These are phyloP conservation scores for Cataglyphis albicans DNA, from an alignment of 2,888 invertebrate species.

Conservation along the genomic window DNA sequence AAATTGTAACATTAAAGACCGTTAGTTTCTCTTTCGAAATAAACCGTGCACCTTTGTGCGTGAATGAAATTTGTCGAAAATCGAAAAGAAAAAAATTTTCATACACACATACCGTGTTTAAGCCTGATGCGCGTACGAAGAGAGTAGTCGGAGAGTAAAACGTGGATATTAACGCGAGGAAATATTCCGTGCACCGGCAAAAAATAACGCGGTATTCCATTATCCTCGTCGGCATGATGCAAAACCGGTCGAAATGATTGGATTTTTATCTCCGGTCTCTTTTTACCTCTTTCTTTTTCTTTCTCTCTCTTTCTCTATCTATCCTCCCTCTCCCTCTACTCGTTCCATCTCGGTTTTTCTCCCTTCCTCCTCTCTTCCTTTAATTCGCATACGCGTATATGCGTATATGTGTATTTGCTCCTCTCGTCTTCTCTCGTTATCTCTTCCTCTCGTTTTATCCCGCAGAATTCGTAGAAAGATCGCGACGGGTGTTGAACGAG, in stretches of 20 bases:
- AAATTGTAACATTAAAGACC: neutral
- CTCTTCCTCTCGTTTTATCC: slow-evolving; percentile 41
- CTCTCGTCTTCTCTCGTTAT: slow-evolving; percentile 39
- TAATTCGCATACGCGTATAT: slow-evolving; percentile 12
- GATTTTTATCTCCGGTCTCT: slow-evolving; percentile 81
- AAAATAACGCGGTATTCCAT: slow-evolving; percentile 83
- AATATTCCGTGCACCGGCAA: slow-evolving; percentile 82
- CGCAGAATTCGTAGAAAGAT: slow-evolving; percentile 43
- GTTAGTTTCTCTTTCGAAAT: neutral
- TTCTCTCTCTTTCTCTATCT: neutral
- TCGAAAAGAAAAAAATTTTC: neutral
- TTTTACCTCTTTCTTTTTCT: slow-evolving; percentile 55
- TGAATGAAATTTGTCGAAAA: neutral
- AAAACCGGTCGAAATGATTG: slow-evolving; percentile 85
- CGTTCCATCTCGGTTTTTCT: slow-evolving; percentile 50
- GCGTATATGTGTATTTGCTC: slow-evolving; percentile 34
- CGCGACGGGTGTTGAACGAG: slow-evolving; percentile 32
- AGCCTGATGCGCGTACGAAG: slow-evolving; percentile 64
- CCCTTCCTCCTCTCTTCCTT: slow-evolving; percentile 34
- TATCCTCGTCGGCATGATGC: slow-evolving; percentile 81
- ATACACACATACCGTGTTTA: slow-evolving; percentile 29
- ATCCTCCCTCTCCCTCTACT: slow-evolving; percentile 13
- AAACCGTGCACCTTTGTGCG: neutral
- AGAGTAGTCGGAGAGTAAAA: slow-evolving; percentile 63
- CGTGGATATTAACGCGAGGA: slow-evolving; percentile 81